These are phyloP conservation scores for Linurgus olivaceus DNA, from an alignment of 2,797 vertebrate genomes.

Conservation along the genomic window DNA sequence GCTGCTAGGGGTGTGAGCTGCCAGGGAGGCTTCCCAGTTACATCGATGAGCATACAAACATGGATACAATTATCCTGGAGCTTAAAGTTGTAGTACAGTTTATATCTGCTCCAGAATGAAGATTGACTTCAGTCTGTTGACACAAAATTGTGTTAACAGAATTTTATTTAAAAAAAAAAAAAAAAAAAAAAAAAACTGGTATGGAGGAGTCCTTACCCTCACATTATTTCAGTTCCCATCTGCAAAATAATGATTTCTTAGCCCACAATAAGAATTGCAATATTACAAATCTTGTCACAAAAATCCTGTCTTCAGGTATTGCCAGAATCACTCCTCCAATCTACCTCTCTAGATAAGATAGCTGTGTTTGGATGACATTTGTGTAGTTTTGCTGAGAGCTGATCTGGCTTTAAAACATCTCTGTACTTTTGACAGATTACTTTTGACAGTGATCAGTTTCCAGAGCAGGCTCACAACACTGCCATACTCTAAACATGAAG, in stretches of 20 bases:
- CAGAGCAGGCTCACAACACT: background rate
- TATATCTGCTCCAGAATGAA: background rate
- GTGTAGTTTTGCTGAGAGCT: background rate
- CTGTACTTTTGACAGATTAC: background rate
- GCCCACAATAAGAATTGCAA: background rate
- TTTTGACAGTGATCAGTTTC: background rate
- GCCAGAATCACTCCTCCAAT: background rate
- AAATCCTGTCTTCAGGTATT: background rate
- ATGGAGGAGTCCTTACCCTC: background rate
- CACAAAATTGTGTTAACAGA: background rate
- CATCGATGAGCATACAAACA: rapidly evolving
- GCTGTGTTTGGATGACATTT: background rate
- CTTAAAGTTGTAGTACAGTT: background rate
- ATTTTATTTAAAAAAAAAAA: background rate
- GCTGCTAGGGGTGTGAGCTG: background rate
- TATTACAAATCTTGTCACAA: background rate
- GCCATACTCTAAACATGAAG: background rate
- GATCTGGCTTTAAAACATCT: background rate
- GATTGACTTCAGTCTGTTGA: background rate
- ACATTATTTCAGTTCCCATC: background rate
- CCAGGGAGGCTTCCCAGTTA: background rate
- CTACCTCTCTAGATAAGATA: background rate
- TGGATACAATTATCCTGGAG: background rate
- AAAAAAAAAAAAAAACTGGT: background rate
- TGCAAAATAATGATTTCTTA: background rate